These are phyloP conservation scores for Lucifuga dentata DNA, from an alignment of 2,113 vertebrate species.

Conservation along the genomic window DNA sequence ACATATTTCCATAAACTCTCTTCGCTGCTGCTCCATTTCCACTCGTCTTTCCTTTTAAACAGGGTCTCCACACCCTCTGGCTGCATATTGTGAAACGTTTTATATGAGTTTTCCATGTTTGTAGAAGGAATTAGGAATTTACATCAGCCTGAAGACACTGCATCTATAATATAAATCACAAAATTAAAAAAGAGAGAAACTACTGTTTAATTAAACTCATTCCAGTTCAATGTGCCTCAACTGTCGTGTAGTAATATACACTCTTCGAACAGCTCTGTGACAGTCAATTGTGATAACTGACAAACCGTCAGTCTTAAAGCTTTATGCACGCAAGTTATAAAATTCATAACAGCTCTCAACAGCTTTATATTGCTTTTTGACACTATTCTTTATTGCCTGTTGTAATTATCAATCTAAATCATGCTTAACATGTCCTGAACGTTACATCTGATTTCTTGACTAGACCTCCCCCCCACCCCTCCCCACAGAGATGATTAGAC, in stretches of 20 bases:
- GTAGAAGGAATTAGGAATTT: not conserved
- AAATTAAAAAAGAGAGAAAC: too few species aligned
- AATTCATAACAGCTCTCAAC: slow-evolving; percentile 13
- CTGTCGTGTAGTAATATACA: not conserved
- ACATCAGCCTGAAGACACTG: not conserved
- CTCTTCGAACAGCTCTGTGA: slow-evolving; percentile 14
- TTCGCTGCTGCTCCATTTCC: not conserved
- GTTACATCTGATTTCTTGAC: too few species aligned
- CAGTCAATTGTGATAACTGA: slow-evolving; percentile 28
- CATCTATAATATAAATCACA: not conserved
- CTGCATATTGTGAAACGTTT: not conserved
- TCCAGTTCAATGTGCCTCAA: not conserved
- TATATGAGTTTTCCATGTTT: not conserved
- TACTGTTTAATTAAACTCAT: too few species aligned
- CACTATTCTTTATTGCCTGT: slow-evolving; percentile 21
- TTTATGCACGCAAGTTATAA: slow-evolving; percentile 38
- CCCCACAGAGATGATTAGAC: too few species aligned
- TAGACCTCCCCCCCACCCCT: too few species aligned
- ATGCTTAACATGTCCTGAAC: slow-evolving; percentile 47
- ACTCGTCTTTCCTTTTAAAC: not conserved
- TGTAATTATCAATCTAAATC: slow-evolving; percentile 61
- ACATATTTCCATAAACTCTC: slow-evolving; percentile 2
- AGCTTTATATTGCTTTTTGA: slow-evolving; percentile 55
- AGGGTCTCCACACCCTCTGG: not conserved
- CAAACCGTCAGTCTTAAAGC: slow-evolving; percentile 11